Evolutionary conservation across 1,140 invertebrate genomes (phyloP), one percentile per base, ranked within the genome.

Genomic region (Heterodera carotae): DNA sequence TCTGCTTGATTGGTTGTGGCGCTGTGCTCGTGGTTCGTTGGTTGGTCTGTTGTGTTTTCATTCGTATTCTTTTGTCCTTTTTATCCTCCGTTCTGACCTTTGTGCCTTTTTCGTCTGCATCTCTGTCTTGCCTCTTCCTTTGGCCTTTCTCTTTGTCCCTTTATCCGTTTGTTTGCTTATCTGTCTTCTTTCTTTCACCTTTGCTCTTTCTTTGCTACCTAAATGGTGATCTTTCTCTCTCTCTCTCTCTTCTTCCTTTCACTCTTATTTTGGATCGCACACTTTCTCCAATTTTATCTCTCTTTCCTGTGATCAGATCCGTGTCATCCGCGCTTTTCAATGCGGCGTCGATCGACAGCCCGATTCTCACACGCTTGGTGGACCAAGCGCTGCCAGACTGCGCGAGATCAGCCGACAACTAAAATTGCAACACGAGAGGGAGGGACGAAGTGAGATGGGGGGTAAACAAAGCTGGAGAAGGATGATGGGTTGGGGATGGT

Each of bases 241-340:
- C 12, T 43, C 39, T 12, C 39, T 43, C 12, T 43, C 39, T 15
- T 12, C 62, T 62, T 36, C 39, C 43, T 36, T n/a, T 22, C 31
- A 43, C 31, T 71, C 36, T 33, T 43, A n/a, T 7, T 29, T 39
- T 7, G 31, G 29, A 27, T 48, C 10, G 29, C 29, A n/a, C n/a
- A n/a, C n/a, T n/a, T 22, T 66, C 31, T 43, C 39, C 12, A 12
- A 43, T 73, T 12, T 31, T 33, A 10, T 4, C 33, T 56, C 29
- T 59, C 6, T 27, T 62, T 48, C 36, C 53, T n/a, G 36, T 53
- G 77, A 87, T 77, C 80, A 86, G 86, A 86, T 88, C 76, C 83
- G 86, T 39, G 86, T 86, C 48, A 82, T 86, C 27, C 83, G 87
- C 68, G 85, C 85, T 22, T 86, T 86, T 76, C 85, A 88, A 72